Evolutionary conservation across 1,140 invertebrate genomes (phyloP), one percentile per base, ranked within the genome.

Genomic region (Cotesia vestalis): DNA sequence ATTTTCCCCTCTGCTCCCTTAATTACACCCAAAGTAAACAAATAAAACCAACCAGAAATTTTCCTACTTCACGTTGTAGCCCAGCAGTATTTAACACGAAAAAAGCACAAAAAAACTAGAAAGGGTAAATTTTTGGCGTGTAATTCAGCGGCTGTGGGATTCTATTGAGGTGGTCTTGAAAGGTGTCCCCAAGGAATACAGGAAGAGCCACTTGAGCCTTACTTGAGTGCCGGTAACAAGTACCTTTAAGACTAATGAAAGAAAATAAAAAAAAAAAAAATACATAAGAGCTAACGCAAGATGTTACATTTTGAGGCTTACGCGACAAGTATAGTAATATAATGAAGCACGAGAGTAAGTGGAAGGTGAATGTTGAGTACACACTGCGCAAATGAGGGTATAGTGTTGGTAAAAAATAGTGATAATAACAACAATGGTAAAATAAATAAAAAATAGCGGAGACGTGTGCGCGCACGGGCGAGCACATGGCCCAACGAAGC

Each of bases 401-500:
- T 46, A 46, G 40, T 46, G 40, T 46, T 46, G 5, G 40, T 46
- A 11, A 46, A 46, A 6, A 46, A 46, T 27, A 27, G 27, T 27
- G 27, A 27, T 27, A 46, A 46, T 46, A 46, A 38, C 20, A 51
- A 51, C 11, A 63, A 53, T 35, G 52, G 53, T 40, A 71, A 52
- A 36, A 35, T 59, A 38, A 55, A 38, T 27, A 52, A 60, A 40
- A 61, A 53, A 69, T 35, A 71, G 55, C 9, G 34, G 55, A 66
- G 60, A 59, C 35, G 64, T 66, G 63, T 59, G 55, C 62, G 57
- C 70, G 51, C 53, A 66, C 64, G 60, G 77, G 62, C 59, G 77
- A 77, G 77, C 80, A 83, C 80, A 82, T 80, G 79, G 79, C 69
- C 76, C 71, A 75, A 75, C 76, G 72, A 75, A 75, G 78, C 78